These are phyloP conservation scores for Chaitophorus viminalis DNA, from an alignment of 2,888 invertebrate species.

Conservation along the genomic window DNA sequence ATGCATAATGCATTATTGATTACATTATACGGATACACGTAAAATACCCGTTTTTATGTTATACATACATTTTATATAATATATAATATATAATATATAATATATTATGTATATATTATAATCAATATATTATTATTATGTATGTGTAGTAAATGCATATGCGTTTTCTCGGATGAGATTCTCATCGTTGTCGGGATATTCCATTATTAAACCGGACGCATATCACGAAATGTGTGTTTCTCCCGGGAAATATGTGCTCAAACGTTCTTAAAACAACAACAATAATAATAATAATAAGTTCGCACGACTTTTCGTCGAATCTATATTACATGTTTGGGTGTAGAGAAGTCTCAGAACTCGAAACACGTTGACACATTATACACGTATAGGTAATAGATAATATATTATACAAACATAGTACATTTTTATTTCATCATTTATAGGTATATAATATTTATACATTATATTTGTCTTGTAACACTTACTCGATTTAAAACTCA, in stretches of 20 bases:
- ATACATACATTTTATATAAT: not conserved
- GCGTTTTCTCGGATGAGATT: not conserved
- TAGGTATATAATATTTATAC: too few relatives aligned
- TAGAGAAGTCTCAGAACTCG: not conserved
- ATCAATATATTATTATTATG: not conserved
- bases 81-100: not conserved
- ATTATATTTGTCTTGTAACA: not conserved
- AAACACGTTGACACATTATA: not conserved
- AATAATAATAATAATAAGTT: not conserved
- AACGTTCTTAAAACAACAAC: not conserved
- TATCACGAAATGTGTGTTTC: not conserved
- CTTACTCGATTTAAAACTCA: not conserved
- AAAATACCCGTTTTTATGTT: not conserved
- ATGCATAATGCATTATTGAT: conserved; percentile 30
- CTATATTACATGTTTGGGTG: not conserved
- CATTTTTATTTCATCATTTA: too few relatives aligned
- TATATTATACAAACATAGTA: not conserved
- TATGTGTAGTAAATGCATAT: not conserved
- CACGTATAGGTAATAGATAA: not conserved
- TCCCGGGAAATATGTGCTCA: not conserved
- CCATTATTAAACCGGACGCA: not conserved
- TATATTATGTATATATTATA: not conserved
- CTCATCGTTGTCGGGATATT: not conserved
- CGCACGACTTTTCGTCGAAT: not conserved
- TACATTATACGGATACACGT: not conserved